Evolutionary conservation across 2,797 vertebrate genomes (phyloP), one percentile per base, ranked within the genome.

Genomic region (Halcyon chelicuti): DNA sequence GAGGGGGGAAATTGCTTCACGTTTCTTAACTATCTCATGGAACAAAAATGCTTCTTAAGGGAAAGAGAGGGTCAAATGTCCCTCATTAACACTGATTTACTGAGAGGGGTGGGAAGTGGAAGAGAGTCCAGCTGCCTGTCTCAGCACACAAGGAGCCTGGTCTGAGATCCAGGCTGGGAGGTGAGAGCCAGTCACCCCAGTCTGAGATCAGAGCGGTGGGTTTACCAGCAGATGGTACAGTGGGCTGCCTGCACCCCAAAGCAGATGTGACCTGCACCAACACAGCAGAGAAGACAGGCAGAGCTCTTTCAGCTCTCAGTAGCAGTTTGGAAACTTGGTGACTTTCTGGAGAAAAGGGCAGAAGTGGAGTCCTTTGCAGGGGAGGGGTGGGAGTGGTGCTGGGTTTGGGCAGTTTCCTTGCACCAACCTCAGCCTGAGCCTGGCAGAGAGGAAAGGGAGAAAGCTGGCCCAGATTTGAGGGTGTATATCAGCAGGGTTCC

Each of bases 11-110:
- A 91, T 88, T 72, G 61, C 47, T 87, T 75, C 79, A 61, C 88
- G 82, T 93, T 93, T 71, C 94, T 96, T 93, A 86, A 90, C 93
- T 96, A 79, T 88, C 91, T 97, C 94, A 96, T 82, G 39, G 81
- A 95, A 92, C 83, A 97, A 96, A 95, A 96, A 95, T 96, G 92
- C n/a, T 92, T 85, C 90, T 58, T 90, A 28, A 76, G 79, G 73
- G 93, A 86, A 88, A 90, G 79, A 94, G 87, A 39, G 90, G 95
- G 94, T 95, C 94, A 94, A 96, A 96, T 65, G 91, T 96, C 90
- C 66, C 94, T 94, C 90, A 95, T 97, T 96, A 96, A 68, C 0
- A 2, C 75, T 96, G 96, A 94, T 95, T 95, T 94, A 94, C 84
- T 76, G 71, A 85, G 86, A 66, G n/a, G 42, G 77, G 47, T 65